phyloP scores from a whole-genome alignment of 2,113 vertebrate genomes.

The Heloderma charlesbogerti region DNA sequence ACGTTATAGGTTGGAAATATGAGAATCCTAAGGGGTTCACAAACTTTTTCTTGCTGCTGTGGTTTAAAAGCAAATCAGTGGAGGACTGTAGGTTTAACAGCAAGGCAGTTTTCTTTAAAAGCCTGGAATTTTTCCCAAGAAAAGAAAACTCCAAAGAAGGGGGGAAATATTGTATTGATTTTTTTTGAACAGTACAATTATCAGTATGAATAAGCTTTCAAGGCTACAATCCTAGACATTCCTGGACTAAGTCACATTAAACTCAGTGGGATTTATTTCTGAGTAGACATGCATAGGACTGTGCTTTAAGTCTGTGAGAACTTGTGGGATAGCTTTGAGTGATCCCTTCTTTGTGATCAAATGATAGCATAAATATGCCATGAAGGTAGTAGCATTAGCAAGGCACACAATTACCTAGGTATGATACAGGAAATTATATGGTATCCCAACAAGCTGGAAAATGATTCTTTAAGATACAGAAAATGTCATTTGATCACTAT shows the following conservation, averaged over 20 bases:
- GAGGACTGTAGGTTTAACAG: neutral
- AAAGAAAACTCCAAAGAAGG: neutral
- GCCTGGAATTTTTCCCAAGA: neutral
- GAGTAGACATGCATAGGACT: neutral
- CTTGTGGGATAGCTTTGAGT: neutral
- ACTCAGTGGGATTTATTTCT: no score
- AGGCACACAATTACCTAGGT: neutral
- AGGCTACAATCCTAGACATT: no score
- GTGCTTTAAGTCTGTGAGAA: neutral
- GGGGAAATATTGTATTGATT: no score
- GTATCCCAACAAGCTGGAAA: neutral
- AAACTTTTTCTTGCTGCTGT: no score
- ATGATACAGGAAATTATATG: neutral
- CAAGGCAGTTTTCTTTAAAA: neutral
- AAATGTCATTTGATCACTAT: neutral
- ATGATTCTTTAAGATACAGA: neutral
- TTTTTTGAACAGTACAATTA: no score
- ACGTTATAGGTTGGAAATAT: no score
- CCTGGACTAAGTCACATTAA: no score
- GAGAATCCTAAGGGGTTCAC: no score
- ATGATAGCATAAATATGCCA: neutral
- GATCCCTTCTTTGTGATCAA: neutral
- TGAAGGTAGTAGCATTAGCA: neutral
- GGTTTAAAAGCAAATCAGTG: neutral
- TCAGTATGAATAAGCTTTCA: no score